A percentile compares a stretch with the other conserved stretches of the same genome.
These are phyloP conservation scores for Avahi laniger DNA, from an alignment of 2,797 vertebrate species.

Conservation along the genomic window DNA sequence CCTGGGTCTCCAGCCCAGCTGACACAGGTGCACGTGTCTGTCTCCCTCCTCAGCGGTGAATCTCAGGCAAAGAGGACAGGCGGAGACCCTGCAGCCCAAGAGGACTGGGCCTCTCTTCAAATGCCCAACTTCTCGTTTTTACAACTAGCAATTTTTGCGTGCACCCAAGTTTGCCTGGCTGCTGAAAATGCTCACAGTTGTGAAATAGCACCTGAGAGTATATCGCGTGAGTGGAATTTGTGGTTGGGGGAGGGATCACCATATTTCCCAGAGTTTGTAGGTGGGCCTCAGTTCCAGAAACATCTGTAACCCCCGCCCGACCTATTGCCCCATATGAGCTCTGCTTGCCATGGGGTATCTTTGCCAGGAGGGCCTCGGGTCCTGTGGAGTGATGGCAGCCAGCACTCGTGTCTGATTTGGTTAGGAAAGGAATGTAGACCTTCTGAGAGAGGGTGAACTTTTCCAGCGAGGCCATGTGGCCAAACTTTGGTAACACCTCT, in stretches of 20 bases:
- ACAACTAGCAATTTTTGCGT: neutral
- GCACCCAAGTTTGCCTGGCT: neutral
- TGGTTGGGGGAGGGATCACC: neutral
- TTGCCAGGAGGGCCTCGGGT: neutral
- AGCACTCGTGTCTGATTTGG: accelerated
- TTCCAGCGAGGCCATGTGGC: neutral
- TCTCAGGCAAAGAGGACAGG: neutral
- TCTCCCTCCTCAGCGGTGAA: neutral
- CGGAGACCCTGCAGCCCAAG: accelerated
- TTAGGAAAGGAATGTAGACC: neutral
- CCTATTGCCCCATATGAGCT: neutral
- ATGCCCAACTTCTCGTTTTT: neutral
- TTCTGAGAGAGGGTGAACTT: neutral
- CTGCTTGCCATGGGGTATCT: neutral
- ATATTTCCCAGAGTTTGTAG: neutral
- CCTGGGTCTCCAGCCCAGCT: neutral
- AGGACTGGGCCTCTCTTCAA: neutral
- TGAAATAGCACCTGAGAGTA: neutral
- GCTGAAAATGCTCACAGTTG: neutral
- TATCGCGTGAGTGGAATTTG: accelerated
- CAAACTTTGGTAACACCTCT: neutral
- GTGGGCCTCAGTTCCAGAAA: neutral
- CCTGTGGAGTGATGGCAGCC: accelerated
- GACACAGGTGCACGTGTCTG: accelerated
- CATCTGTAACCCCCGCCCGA: accelerated